Evolutionary conservation across 2,797 vertebrate species (phyloP), one percentile per base, ranked within the genome.

Genomic region (Falco berigora): DNA sequence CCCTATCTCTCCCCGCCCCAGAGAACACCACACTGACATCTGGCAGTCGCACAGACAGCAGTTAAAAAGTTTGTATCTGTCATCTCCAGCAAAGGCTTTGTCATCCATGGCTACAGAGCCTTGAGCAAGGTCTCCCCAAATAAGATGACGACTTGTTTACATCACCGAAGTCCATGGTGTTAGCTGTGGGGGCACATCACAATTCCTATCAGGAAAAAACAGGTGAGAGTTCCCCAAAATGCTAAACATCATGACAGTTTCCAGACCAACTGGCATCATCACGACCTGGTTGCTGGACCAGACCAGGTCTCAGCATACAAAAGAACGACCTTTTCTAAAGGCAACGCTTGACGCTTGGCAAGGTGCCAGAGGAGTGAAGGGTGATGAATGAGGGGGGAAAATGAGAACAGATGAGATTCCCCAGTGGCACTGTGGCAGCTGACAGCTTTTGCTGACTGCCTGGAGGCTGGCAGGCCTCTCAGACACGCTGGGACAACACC

Each of bases 151-250:
- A 47, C 27, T 66, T 53, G 9, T 56, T 92, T 53, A 58, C 28
- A 49, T 20, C 28, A 12, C 36, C 0, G 0, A 52, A 46, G 30
- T 16, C 40, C 34, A 67, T 0, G 0, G 1, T 62, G 46, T 55
- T 63, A 74, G 46, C 36, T 74, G 23, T 30, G 59, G 52, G 61
- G 30, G 28, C 30, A 83, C 38, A 50, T 42, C 3, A 2, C 21
- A 12, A 30, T 67, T 85, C 76, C 63, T 55, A 42, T 30, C 28
- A 30, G 44, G 34, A 63, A 85, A 79, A 74, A 44, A 47, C 17
- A 73, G 49, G 28, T 38, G 20, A 27, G 13, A 90, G 12, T 4
- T 90, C 49, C 64, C 1, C 0, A 90, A 92, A 96, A 79, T 14
- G 30, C 47, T 46, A 63, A 71, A 71, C 8, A 27, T 9, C 17